A percentile compares a stretch with the other conserved stretches of the same genome.
phyloP scores from a whole-genome alignment of 2,888 invertebrate species.

The Blomia tropicalis region DNA sequence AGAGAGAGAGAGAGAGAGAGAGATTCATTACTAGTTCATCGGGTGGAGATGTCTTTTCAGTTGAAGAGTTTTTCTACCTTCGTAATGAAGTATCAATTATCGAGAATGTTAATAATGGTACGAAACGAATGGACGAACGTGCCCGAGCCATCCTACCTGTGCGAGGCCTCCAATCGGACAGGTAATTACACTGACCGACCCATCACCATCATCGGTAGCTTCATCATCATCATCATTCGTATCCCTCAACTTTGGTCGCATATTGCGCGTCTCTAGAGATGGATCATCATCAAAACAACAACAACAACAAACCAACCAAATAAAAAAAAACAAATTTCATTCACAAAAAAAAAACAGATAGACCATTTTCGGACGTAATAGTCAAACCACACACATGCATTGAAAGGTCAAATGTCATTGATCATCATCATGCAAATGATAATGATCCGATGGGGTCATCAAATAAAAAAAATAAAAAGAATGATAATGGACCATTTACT shows the following conservation, averaged over 20 bases:
- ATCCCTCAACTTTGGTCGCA: too few species aligned
- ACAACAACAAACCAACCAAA: too few species aligned
- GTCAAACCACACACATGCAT: neutral
- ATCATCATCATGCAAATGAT: neutral
- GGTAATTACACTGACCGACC: conserved; percentile 15
- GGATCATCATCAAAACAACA: too few species aligned
- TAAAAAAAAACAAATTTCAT: too few species aligned
- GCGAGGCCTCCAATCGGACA: neutral
- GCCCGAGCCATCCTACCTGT: conserved; percentile 1
- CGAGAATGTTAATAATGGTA: conserved; percentile 15
- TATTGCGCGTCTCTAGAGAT: too few species aligned
- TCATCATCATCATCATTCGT: too few species aligned
- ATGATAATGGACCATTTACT: neutral
- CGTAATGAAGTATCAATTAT: conserved; percentile 13
- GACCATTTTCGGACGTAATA: neutral
- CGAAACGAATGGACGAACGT: conserved; percentile 15
- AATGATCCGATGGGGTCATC: too few species aligned
- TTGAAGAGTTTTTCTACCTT: conserved; percentile 8
- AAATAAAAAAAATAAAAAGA: neutral
- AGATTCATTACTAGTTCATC: conserved; percentile 7
- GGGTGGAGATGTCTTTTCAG: conserved; percentile 11
- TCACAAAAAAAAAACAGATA: neutral
- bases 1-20: too few species aligned
- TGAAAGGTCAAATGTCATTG: conserved; percentile 10
- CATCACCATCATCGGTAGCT: too few species aligned